These are phyloP conservation scores for Leptinotarsa juncta DNA, from an alignment of 2,888 invertebrate genomes.

Conservation along the genomic window DNA sequence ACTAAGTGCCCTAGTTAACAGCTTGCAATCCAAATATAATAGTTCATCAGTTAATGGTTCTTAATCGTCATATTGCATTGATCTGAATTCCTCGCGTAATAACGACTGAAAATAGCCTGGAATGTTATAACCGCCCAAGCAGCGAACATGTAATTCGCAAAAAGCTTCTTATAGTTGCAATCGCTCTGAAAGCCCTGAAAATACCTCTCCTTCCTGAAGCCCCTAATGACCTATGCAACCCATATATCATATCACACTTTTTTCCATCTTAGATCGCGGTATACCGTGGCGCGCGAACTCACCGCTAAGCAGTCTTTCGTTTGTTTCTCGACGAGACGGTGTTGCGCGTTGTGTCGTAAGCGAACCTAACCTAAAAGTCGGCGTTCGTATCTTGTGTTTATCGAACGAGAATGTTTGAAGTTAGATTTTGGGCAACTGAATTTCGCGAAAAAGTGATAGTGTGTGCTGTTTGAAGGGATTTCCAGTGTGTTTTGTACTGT, in stretches of 20 bases:
- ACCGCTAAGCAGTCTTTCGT: conserved; percentile 33
- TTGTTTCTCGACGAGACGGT: conserved; percentile 31
- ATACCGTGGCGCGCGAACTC: conserved; percentile 32
- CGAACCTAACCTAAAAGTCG: conserved; percentile 43
- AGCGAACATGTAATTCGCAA: conserved; percentile 38
- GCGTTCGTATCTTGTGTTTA: conserved; percentile 36
- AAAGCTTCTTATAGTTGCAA: conserved; percentile 43
- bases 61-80: conserved; percentile 1
- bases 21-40: neutral
- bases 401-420: conserved; percentile 40
- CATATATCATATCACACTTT: conserved; percentile 40
- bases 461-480: conserved; percentile 35
- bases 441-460: conserved; percentile 29
- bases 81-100: neutral
- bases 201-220: conserved; percentile 38
- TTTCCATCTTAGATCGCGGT: conserved; percentile 38
- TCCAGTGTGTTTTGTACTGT: conserved; percentile 32
- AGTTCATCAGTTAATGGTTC: neutral
- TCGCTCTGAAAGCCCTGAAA: conserved; percentile 42
- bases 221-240: conserved; percentile 44
- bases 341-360: conserved; percentile 34
- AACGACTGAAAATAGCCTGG: neutral
- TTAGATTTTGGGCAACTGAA: conserved; percentile 23
- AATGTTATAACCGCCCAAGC: conserved; percentile 8
- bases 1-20: neutral